Base-by-base conservation (phyloP, 2,797 vertebrate species). In the Sternarchorhynchus goeldii region DNA sequence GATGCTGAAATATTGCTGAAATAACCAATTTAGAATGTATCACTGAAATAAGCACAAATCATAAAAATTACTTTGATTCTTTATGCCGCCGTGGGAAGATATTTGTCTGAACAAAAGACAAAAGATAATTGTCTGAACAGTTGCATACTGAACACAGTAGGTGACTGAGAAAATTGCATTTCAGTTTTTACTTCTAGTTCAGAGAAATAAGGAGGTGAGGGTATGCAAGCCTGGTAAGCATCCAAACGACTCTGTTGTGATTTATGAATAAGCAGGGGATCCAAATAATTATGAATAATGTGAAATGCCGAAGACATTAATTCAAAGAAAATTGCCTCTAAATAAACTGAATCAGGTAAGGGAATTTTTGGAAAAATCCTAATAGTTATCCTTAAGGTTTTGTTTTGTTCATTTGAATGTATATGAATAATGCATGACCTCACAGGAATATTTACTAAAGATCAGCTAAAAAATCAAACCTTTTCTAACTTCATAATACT, bases 381-480 rank as follows among this genome's bases (percentile, higher is more conserved):
- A 57, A 71, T 18, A 34, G 31, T 4, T n/a, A 20, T 53, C 36
- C 29, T 36, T 57, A 57, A 36, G 29, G 5, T 17, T 57, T 10
- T 71, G 53, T n/a, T 50, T n/a, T n/a, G n/a, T 55, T 70, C 25
- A 64, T 31, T 29, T 29, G 41, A 17, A 5, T 34, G 10, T 10
- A 10, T 36, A 57, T 31, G 4, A 3, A 45, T 57, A 65, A 45
- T 21, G 10, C 6, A 31, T 39, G 20, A 72, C 57, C 68, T 65
- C n/a, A 17, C 69, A 20, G 34, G 34, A 53, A 65, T 57, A 65
- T 78, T 78, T 64, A 72, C 17, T 45, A 63, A 58, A 65, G 53
- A 45, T 73, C 60, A 78, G 5, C 20, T 63, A 17, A 56, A 57
- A 12, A 32, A 56, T 56, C 32, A 50, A 4, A 50, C 56, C n/a